These are phyloP conservation scores for Melolontha melolontha DNA, from an alignment of 2,888 invertebrate genomes.

Conservation along the genomic window DNA sequence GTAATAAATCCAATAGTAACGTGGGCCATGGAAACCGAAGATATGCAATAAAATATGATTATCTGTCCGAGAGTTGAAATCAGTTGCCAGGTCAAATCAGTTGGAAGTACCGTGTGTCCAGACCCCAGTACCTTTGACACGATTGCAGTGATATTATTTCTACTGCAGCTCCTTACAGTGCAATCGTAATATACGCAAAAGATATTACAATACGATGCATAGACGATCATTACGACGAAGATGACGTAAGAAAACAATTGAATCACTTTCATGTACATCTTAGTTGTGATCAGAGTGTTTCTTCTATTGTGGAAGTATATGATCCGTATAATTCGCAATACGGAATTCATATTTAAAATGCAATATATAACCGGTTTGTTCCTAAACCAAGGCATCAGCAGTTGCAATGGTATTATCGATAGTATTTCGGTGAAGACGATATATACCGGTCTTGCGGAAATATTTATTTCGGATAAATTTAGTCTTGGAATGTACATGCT, in stretches of 20 bases:
- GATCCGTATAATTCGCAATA: conserved; percentile 35
- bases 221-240: conserved; percentile 32
- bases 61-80: conserved; percentile 13
- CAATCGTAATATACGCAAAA: conserved; percentile 16
- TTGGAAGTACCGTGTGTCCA: conserved; percentile 4
- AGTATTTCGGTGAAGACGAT: conserved; percentile 43
- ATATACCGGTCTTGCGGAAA: conserved; percentile 21
- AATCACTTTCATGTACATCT: conserved; percentile 19
- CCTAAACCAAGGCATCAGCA: conserved; percentile 33
- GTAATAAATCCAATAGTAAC: conserved; percentile 33
- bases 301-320: conserved; percentile 37
- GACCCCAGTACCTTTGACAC: conserved; percentile 26
- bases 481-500: conserved; percentile 35
- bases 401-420: conserved; percentile 48
- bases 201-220: conserved; percentile 35
- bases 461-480: conserved; percentile 31
- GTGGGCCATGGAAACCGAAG: conserved; percentile 28
- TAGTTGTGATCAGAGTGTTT: conserved; percentile 16
- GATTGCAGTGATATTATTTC: conserved; percentile 15
- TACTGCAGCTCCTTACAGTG: neutral
- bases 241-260: conserved; percentile 32
- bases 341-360: conserved; percentile 32
- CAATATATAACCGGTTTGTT: conserved; percentile 35
- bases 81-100: conserved; percentile 25
- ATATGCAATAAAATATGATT: conserved; percentile 35